Conservation (phyloP, 1,140 invertebrate species). For the Halyomorpha halys region DNA sequence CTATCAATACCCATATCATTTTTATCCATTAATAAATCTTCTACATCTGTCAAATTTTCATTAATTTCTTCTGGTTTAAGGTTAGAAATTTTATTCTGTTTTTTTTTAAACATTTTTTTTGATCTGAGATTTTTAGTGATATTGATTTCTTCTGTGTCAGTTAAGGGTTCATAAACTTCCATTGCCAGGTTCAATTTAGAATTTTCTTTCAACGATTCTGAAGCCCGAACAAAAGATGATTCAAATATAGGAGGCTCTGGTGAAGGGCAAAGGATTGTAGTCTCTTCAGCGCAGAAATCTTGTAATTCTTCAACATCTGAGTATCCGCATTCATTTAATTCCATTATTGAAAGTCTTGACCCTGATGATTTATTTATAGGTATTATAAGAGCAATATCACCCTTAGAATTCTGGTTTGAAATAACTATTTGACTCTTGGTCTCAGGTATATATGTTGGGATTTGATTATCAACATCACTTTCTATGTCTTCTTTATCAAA, state of each 20-base stretch:
- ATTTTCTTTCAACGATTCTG: conserved; percentile 30
- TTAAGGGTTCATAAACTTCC: conserved; percentile 32
- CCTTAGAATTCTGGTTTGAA: conserved; percentile 38
- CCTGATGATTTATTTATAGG: conserved; percentile 37
- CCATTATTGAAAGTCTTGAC: conserved; percentile 20
- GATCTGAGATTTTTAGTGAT: conserved; percentile 21
- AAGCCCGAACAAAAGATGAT: conserved; percentile 31
- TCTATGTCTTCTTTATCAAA: conserved; percentile 19
- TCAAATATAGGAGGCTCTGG: conserved; percentile 33
- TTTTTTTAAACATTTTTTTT: conserved; percentile 16
- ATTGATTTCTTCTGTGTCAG: conserved; percentile 43
- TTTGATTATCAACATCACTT: conserved; percentile 20
- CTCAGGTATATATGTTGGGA: conserved; percentile 33
- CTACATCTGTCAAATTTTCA: conserved; percentile 39
- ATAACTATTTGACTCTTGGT: conserved; percentile 40
- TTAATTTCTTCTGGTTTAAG: conserved; percentile 13
- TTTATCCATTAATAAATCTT: conserved; percentile 43
- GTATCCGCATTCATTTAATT: conserved; percentile 34
- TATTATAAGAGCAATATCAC: conserved; percentile 26
- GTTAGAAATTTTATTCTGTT: background rate
- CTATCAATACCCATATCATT: conserved; percentile 28
- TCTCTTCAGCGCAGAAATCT: conserved; percentile 15
- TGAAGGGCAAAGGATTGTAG: conserved; percentile 25
- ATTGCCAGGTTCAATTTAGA: conserved; percentile 24
- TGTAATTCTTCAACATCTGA: conserved; percentile 37